Evolutionary conservation across 2,797 vertebrate genomes (phyloP), one percentile per base, ranked within the genome.

Genomic region (Poecile montanus): DNA sequence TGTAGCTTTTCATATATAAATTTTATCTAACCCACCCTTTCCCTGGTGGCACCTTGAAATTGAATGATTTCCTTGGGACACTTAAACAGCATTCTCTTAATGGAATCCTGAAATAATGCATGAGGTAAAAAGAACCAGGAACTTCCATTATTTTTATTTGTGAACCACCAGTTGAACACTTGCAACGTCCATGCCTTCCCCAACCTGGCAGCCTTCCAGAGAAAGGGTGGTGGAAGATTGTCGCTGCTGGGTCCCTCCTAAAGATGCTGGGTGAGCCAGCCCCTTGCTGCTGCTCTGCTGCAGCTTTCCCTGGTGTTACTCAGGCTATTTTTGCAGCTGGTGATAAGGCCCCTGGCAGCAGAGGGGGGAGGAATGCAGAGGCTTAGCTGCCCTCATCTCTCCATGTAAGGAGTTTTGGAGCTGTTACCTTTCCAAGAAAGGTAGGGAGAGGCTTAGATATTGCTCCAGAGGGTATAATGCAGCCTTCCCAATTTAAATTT

Each of bases 251-350:
- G 63, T 63, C 88, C 90, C 48, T 29, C 68, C 38, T 65, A 11
- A 51, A 75, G 80, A 40, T 36, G 93, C 65, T 93, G 90, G 73
- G 72, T 25, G 88, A 85, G 67, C 45, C 53, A 51, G 73, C 51
- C 77, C 74, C 1, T 42, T 72, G 68, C 85, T 77, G 71, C 90
- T 79, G 65, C 91, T 82, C 88, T 94, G 70, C 50, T 95, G 82
- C 94, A 83, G 54, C 89, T 91, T 92, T 89, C 94, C 95, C 80
- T 94, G 92, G 92, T 97, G 97, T 97, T 97, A 97, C 91, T 38
- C 47, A 83, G 88, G 97, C 98, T 98, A 98, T 98, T 98, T 98
- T 98, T 98, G 95, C 93, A 96, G 88, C 82, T 82, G 77, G 93
- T 84, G 98, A 98, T 98, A 98, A 98, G 96, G 94, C 93, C 76